Base-by-base conservation (phyloP, 2,113 vertebrate genomes). In the Epinephelus cyanopodus region DNA sequence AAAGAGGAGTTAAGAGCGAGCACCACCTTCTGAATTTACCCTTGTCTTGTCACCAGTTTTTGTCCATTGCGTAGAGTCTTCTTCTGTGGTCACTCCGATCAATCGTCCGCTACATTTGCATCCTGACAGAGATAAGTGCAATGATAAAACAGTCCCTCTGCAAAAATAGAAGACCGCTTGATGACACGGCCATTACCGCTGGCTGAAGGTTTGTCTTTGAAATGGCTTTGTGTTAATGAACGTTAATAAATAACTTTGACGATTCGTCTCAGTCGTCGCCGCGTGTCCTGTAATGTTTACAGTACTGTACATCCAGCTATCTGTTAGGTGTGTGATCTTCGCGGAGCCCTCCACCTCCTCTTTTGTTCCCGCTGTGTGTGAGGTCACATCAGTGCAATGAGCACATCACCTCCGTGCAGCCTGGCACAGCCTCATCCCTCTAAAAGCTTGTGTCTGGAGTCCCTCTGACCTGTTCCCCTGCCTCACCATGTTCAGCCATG, bases 401-500 rank as follows among this genome's bases (percentile, higher is more conserved):
- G 88, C 90, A 13, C 83, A 74, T 88, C 89, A 78, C 89, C 88
- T 80, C 80, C 29, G 25, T 56, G 81, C 75, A 60, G 66, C 65
- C 62, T 23, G 76, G 75, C 83, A 42, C 75, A 62, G 83, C 84
- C 89, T 83, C 87, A 81, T 87, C 91, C 79, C 70, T 86, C 84
- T 85, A 86, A 92, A 92, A 93, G 87, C 89, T 74, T 71, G 64
- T 79, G 82, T 81, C 84, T 87, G 88, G 78, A 84, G 63, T 79
- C 84, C 83, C 69, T 69, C 78, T 86, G 90, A 91, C 89, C 87
- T 42, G 81, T 69, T 83, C 87, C 88, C 81, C 84, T 27, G 80
- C 83, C 82, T 85, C 85, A 2, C 83, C 79, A 57, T 90, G 89
- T 84, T 91, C 89, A 90, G 69, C 88, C 90, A 90, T 90, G 90